These are phyloP conservation scores for Rhinoraja longicauda DNA, from an alignment of 2,797 vertebrate genomes.

Conservation along the genomic window DNA sequence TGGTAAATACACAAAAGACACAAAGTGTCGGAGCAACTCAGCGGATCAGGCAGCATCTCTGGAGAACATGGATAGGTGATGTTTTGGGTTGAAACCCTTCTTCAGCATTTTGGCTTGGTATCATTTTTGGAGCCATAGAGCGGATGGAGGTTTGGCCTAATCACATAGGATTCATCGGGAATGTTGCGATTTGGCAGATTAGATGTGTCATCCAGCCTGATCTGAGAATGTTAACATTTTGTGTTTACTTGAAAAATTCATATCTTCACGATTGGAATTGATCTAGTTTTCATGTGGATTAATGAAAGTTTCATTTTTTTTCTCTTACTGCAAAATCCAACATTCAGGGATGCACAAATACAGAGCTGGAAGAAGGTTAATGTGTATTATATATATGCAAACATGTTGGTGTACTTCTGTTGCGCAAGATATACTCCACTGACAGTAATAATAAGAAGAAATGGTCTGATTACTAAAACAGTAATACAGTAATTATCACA, in stretches of 20 bases:
- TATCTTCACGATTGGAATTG: background rate
- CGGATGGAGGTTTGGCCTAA: background rate
- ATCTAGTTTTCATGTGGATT: background rate
- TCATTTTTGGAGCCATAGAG: background rate
- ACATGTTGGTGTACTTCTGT: conserved; percentile 52
- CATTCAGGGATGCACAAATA: background rate
- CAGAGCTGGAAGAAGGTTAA: background rate
- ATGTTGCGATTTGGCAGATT: background rate
- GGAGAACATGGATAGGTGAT: no score
- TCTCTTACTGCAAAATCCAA: background rate
- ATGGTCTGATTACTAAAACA: conserved; percentile 48
- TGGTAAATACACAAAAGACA: no score
- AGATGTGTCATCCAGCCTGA: no score
- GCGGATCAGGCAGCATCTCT: no score
- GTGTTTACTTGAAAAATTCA: background rate
- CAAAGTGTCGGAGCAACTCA: no score
- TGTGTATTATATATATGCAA: conserved; percentile 48
- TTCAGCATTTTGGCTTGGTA: no score
- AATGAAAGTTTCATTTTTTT: background rate
- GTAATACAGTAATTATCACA: conserved; percentile 44
- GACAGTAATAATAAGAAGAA: conserved; percentile 52
- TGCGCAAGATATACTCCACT: conserved; percentile 50
- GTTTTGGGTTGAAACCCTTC: no score
- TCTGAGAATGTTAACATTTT: background rate
- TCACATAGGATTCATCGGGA: background rate